Percentiles rank a stretch among this genome's conserved stretches.
phyloP scores from a whole-genome alignment of 2,113 vertebrate genomes.

The Todiramphus saurophagus region DNA sequence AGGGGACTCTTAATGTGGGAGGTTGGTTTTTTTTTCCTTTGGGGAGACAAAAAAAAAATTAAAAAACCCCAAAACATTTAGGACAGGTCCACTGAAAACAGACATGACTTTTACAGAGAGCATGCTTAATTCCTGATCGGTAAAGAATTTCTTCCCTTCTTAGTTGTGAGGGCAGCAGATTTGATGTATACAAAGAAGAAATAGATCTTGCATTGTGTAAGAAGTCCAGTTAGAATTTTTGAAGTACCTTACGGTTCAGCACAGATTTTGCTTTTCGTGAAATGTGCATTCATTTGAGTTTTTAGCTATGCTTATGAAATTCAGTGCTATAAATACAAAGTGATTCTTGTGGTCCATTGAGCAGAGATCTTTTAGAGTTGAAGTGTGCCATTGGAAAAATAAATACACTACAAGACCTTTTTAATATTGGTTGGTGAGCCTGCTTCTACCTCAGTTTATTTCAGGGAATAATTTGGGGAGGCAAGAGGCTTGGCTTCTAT shows the following conservation, averaged over 20 bases:
- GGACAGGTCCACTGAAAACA: not conserved
- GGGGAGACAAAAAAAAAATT: accelerated
- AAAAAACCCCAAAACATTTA: not conserved
- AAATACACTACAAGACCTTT: not conserved
- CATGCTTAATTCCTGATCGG: not conserved
- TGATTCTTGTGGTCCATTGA: not conserved
- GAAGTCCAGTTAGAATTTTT: not conserved
- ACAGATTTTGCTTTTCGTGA: not conserved
- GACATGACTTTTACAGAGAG: not conserved
- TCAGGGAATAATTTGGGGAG: not conserved
- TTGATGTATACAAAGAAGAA: not conserved
- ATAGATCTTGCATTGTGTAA: not conserved
- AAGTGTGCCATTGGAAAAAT: not conserved
- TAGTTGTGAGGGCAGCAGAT: not conserved
- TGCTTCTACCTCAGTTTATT: not conserved
- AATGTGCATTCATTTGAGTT: not conserved
- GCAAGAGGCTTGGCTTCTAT: not conserved
- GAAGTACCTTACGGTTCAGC: not conserved
- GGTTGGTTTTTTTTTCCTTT: not conserved
- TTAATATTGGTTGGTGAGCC: not conserved
- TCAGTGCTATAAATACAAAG: not conserved
- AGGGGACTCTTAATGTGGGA: not conserved
- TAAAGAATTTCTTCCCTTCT: not conserved
- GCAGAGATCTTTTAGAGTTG: not conserved
- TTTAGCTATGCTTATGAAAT: not conserved